phyloP scores from a whole-genome alignment of 2,888 invertebrate species.

The Orthosia cruda region DNA sequence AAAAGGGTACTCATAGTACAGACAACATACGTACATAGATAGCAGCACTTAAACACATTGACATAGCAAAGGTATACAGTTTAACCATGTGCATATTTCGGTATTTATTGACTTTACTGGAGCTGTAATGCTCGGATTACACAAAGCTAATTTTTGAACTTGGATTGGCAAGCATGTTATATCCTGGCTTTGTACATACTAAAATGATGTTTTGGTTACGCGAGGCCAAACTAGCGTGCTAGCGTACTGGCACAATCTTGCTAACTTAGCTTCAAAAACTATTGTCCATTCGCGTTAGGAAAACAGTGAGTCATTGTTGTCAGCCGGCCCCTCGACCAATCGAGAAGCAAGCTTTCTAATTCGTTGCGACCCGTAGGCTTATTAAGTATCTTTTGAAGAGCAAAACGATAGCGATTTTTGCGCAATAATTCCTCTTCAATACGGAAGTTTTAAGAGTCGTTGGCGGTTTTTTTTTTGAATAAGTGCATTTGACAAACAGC shows the following conservation, averaged over 20 bases:
- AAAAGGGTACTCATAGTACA: slow-evolving; percentile 12
- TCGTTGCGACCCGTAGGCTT: too few species aligned
- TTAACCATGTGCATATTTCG: slow-evolving; percentile 4
- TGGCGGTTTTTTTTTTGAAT: too few species aligned
- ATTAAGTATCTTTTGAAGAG: too few species aligned
- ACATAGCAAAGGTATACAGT: slow-evolving; percentile 32
- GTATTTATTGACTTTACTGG: not conserved
- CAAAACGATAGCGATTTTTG: too few species aligned
- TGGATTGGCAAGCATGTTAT: not conserved
- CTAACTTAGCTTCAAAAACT: not conserved
- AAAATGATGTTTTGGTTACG: not conserved
- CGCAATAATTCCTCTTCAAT: too few species aligned
- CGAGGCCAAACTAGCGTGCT: not conserved
- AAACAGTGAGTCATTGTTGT: too few species aligned
- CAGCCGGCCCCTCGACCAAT: too few species aligned
- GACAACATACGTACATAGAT: not conserved
- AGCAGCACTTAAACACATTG: slow-evolving; percentile 38
- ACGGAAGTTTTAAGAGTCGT: too few species aligned
- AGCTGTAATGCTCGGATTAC: not conserved
- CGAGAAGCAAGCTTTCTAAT: too few species aligned
- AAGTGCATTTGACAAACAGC: too few species aligned
- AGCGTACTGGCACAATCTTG: not conserved
- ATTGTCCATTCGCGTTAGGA: too few species aligned
- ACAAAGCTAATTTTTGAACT: not conserved
- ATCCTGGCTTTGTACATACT: not conserved